Base-by-base conservation (phyloP, 1,140 invertebrate species). In the Pogonus chalceus region DNA sequence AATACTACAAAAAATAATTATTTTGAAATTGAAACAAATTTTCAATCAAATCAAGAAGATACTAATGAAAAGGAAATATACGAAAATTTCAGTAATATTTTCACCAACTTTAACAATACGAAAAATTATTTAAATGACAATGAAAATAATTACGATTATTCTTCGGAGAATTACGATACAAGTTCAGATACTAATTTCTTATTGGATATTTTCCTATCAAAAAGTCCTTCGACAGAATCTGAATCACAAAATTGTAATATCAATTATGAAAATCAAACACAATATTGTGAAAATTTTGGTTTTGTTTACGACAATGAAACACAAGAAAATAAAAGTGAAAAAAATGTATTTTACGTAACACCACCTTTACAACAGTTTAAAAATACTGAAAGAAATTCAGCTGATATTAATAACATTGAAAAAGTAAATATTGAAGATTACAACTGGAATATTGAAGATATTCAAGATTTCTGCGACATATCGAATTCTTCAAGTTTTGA, bases 401-500 rank as follows among this genome's bases (percentile, higher is more conserved):
- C n/a, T n/a, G n/a, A n/a, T n/a, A n/a, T n/a, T n/a, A n/a, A n/a
- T n/a, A n/a, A n/a, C n/a, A n/a, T n/a, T n/a, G n/a, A n/a, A n/a
- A n/a, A n/a, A n/a, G n/a, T n/a, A n/a, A n/a, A n/a, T n/a, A n/a
- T n/a, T n/a, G n/a, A n/a, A n/a, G n/a, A n/a, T n/a, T n/a, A n/a
- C n/a, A n/a, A n/a, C n/a, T n/a, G n/a, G n/a, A n/a, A n/a, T n/a
- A n/a, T n/a, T n/a, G 9, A 12, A 43, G 9, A 3, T 7, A 16
- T 16, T 3, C 9, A 43, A 43, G 62, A 66, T 46, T 49, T 65
- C 7, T 59, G 57, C 39, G 63, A 65, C 10, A 58, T 23, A 35
- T 24, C 65, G 16, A 61, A 57, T 0, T 58, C 56, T 23, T 52
- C 47, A n/a, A 64, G 62, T 2, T 54, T 64, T 9, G 64, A 65